phyloP scores from a whole-genome alignment of 2,888 invertebrate genomes.

The Acrobasis repandana region DNA sequence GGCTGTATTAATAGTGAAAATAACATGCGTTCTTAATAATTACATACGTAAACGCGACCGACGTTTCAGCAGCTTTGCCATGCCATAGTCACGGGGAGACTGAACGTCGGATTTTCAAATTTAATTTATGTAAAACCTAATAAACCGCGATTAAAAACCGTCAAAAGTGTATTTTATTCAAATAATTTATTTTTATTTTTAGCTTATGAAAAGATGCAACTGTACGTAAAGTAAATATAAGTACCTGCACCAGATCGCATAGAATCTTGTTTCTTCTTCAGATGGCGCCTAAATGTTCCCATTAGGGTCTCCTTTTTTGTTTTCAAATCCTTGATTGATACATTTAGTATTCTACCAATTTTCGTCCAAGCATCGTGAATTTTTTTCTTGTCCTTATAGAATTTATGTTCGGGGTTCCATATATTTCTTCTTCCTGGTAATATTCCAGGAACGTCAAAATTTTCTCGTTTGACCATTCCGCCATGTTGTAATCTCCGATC shows the following conservation, averaged over 20 bases:
- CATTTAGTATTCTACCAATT: conserved; percentile 30
- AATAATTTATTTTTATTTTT: conserved; percentile 29
- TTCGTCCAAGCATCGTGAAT: conserved; percentile 27
- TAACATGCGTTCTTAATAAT: no score
- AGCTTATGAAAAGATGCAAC: no score
- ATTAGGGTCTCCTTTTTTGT: conserved; percentile 31
- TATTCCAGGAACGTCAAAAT: conserved; percentile 32
- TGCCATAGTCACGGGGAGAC: no score
- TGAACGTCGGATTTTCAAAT: no score
- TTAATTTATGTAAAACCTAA: no score
- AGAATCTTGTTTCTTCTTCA: conserved; percentile 32
- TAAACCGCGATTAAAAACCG: no score
- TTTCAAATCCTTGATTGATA: conserved; percentile 31
- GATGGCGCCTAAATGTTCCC: conserved; percentile 30
- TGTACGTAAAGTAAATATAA: conserved; percentile 30
- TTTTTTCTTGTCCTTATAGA: conserved; percentile 34
- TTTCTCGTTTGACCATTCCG: conserved; percentile 30
- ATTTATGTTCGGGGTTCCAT: conserved; percentile 28
- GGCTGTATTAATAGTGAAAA: no score
- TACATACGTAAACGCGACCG: no score
- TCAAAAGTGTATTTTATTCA: conserved; percentile 19
- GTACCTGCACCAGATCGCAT: conserved; percentile 32
- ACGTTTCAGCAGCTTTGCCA: no score
- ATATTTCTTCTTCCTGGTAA: conserved; percentile 27
- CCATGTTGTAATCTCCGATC: conserved; percentile 31